phyloP scores from a whole-genome alignment of 2,888 invertebrate species.

The Thyatira batis region DNA sequence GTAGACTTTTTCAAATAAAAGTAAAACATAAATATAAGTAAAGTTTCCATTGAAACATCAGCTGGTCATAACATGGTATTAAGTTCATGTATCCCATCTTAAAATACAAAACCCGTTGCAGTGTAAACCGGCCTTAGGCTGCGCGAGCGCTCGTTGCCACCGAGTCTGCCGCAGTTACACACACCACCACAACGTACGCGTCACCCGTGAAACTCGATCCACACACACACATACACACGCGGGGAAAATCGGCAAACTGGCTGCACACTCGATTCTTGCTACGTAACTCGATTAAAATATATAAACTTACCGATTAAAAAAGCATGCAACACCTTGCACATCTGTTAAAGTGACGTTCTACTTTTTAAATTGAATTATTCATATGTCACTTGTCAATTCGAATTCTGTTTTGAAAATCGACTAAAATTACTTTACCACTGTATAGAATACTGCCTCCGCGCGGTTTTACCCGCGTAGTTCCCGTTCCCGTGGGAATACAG shows the following conservation, averaged over 20 bases:
- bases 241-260: constrained; percentile 47
- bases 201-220: constrained; percentile 53
- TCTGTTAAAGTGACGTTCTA: not conserved
- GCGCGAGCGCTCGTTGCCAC: constrained; percentile 56
- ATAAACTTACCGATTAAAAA: not conserved
- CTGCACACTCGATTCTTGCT: constrained; percentile 7
- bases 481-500: too few relatives aligned
- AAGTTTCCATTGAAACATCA: too few relatives aligned
- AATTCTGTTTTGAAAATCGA: not conserved
- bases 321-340: not conserved
- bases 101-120: constrained; percentile 2
- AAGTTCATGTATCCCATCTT: constrained; percentile 1
- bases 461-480: too few relatives aligned
- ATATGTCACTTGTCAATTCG: not conserved
- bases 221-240: constrained; percentile 34
- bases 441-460: too few relatives aligned
- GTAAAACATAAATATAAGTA: too few relatives aligned
- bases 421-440: not conserved
- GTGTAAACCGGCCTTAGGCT: constrained; percentile 30
- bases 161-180: constrained; percentile 61
- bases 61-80: not conserved
- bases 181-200: constrained; percentile 26
- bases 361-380: not conserved
- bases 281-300: not conserved
- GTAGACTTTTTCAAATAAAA: not conserved